Evolutionary conservation across 2,113 vertebrate genomes (phyloP).

Genomic region (Gopherus evgoodei): DNA sequence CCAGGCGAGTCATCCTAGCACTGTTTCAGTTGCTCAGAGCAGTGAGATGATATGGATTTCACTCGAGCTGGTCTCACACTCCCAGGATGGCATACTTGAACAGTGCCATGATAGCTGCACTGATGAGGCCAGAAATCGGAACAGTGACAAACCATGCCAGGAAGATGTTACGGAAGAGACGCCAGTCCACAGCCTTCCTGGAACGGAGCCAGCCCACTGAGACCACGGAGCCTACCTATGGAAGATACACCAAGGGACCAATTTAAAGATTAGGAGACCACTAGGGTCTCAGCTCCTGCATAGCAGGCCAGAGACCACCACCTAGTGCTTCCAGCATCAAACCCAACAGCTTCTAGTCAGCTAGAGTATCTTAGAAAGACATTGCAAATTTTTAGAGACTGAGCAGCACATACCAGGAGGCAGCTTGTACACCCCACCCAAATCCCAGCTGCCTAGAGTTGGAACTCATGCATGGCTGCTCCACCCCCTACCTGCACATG

Average conservation of each 20-base stretch:
- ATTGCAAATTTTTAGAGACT: neutral
- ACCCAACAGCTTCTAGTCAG: neutral
- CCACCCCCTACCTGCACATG: neutral
- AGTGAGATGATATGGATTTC: neutral
- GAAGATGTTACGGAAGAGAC: constrained; percentile 96
- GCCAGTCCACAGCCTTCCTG: constrained; percentile 95
- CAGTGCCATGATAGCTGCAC: constrained; percentile 93
- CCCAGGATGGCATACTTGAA: constrained; percentile 81
- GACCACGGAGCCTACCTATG: constrained; percentile 95
- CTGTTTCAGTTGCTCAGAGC: neutral
- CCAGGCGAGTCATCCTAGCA: neutral
- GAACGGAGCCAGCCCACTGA: constrained; percentile 96
- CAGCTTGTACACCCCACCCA: neutral
- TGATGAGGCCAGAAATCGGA: constrained; percentile 93
- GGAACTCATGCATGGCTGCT: neutral
- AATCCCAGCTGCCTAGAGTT: neutral
- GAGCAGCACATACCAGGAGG: neutral
- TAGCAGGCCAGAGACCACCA: neutral
- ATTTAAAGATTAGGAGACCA: neutral
- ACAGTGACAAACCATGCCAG: constrained; percentile 98
- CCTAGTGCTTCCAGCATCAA: neutral
- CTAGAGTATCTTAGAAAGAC: neutral
- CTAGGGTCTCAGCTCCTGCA: neutral
- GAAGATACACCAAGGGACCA: neutral
- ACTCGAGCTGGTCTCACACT: neutral